Evolutionary conservation across 2,888 invertebrate genomes (phyloP).

Genomic region (Tubulanus polymorphus): DNA sequence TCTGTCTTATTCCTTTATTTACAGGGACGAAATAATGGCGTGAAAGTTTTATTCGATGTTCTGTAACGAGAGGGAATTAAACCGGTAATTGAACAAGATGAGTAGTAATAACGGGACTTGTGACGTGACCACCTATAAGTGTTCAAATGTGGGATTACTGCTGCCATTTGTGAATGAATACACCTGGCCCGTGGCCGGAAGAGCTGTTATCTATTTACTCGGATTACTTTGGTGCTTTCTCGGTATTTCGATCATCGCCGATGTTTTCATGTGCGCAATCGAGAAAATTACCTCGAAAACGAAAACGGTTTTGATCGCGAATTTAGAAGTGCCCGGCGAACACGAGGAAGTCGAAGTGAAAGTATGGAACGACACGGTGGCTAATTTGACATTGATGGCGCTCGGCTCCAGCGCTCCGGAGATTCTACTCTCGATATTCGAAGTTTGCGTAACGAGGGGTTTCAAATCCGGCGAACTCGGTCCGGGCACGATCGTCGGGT

Average conservation of each 20-base stretch:
- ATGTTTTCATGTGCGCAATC: slow-evolving; percentile 61
- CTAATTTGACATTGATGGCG: slow-evolving; percentile 61
- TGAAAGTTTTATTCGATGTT: no score
- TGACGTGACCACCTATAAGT: slow-evolving; percentile 28
- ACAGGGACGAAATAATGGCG: no score
- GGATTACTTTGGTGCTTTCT: slow-evolving; percentile 60
- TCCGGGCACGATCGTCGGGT: slow-evolving; percentile 61
- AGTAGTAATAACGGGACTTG: no score
- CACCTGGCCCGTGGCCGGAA: slow-evolving; percentile 53
- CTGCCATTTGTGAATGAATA: slow-evolving; percentile 56
- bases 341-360: slow-evolving; percentile 56
- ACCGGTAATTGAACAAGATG: no score
- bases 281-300: slow-evolving; percentile 60
- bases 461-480: slow-evolving; percentile 57
- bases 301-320: slow-evolving; percentile 48
- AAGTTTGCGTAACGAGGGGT: slow-evolving; percentile 53
- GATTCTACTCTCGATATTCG: slow-evolving; percentile 58
- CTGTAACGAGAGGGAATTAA: no score
- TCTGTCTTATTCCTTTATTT: no score
- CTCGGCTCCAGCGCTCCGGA: slow-evolving; percentile 61
- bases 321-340: slow-evolving; percentile 27
- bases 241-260: slow-evolving; percentile 61
- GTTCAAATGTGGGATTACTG: slow-evolving; percentile 49
- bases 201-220: slow-evolving; percentile 55
- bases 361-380: slow-evolving; percentile 61